Conservation (phyloP, 2,797 vertebrate species). For the Gobio occitaniae region DNA sequence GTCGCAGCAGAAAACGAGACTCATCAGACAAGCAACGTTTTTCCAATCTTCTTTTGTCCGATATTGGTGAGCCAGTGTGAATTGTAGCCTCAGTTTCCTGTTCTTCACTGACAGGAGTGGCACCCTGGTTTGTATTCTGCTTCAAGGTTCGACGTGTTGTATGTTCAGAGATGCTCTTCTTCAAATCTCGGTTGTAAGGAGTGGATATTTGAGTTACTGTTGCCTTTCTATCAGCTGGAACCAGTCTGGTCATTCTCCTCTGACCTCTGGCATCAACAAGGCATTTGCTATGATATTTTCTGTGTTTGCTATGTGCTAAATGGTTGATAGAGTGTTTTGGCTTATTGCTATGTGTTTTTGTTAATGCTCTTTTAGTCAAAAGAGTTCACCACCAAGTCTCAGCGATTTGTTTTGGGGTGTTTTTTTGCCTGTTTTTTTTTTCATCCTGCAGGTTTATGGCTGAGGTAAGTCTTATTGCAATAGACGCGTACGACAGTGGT, state of each 20-base stretch:
- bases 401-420: background rate
- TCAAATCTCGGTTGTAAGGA: background rate
- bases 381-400: background rate
- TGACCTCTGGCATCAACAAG: slow-evolving; percentile 56
- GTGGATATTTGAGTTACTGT: background rate
- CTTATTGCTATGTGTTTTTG: background rate
- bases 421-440: background rate
- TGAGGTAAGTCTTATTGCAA: background rate
- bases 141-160: background rate
- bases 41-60: no score
- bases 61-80: no score
- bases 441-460: background rate
- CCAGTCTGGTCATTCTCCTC: slow-evolving; percentile 50
- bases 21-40: no score
- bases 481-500: no score
- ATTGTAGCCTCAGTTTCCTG: no score
- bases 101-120: no score
- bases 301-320: background rate
- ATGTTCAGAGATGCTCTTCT: background rate
- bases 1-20: no score
- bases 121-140: background rate
- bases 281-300: slow-evolving; percentile 26
- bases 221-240: slow-evolving; percentile 51
- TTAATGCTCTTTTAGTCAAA: background rate
- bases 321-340: background rate